Evolutionary conservation across 2,113 vertebrate genomes (phyloP), one percentile per base, ranked within the genome.

Genomic region (Corythaixoides concolor): DNA sequence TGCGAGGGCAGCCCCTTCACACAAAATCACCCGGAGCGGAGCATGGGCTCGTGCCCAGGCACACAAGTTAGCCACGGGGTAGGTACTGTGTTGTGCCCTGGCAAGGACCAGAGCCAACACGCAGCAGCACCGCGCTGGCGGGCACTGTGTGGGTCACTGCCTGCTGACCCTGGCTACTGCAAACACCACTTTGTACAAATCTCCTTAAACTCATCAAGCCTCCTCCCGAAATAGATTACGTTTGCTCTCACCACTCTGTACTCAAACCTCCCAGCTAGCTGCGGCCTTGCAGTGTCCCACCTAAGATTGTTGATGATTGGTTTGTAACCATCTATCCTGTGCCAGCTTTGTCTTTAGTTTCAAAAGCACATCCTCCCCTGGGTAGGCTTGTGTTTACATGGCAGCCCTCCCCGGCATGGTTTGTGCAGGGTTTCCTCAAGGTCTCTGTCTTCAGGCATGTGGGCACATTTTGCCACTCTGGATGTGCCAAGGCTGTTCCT

Each of bases 1-100:
- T 0, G 5, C 7, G 28, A 63, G 52, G 4, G 1, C 6, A 16
- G 66, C 21, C 62, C 37, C 82, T 32, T 7, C 43, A 15, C 21
- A 1, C 0, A 0, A 13, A 24, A 47, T 4, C 32, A 15, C 11
- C n/a, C 0, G 0, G 8, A 28, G 28, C 0, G 0, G 53, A 47
- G 21, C 0, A 0, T 0, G 1, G 76, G n/a, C 58, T 76, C 0
- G 0, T 55, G n/a, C 26, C 55, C 5, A 0, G 53, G 59, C 47
- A 53, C 76, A 19, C 6, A 13, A 35, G 37, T 33, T 35, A n/a
- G 53, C 47, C 70, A 15, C 35, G 2, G 8, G 20, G 15, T 8
- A 53, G 53, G 74, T 21, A 30, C 62, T 0, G 2, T 20, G 32
- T 9, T 16, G 9, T 26, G 55, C 33, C 69, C 16, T 21, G 7